A percentile compares a stretch with the other conserved stretches of the same genome.
Evolutionary conservation across 2,113 vertebrate species (phyloP).

Genomic region (Sorex fumeus): DNA sequence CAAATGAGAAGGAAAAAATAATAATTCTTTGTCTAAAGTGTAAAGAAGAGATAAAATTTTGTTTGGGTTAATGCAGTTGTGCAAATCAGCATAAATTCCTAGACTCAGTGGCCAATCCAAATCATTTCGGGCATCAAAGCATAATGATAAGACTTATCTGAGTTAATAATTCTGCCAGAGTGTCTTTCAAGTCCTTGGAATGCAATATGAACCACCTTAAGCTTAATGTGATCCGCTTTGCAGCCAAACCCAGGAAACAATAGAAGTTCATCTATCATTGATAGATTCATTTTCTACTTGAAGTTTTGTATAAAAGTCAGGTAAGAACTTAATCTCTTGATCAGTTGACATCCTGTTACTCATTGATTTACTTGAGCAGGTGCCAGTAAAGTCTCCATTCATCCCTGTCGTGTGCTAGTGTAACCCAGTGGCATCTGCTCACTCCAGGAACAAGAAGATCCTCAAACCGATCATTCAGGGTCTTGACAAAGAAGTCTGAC

Average conservation of each 20-base stretch:
- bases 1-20: constrained; percentile 54
- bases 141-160: background rate
- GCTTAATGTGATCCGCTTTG: background rate
- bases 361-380: too few relatives aligned
- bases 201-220: background rate
- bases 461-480: too few relatives aligned
- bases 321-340: constrained; percentile 33
- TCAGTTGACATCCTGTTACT: too few relatives aligned
- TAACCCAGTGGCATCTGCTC: too few relatives aligned
- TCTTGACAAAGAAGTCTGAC: too few relatives aligned
- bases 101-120: constrained; percentile 11
- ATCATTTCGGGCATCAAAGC: constrained; percentile 39
- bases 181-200: background rate
- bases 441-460: too few relatives aligned
- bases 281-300: constrained; percentile 36
- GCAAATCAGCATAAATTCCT: constrained; percentile 50
- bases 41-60: constrained; percentile 62
- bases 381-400: too few relatives aligned
- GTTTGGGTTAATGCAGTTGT: constrained; percentile 34
- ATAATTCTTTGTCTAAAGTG: constrained; percentile 37
- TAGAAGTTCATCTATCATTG: background rate
- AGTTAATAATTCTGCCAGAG: background rate
- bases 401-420: too few relatives aligned
- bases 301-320: constrained; percentile 55
- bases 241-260: background rate